Conservation (phyloP, 2,113 vertebrate genomes). For the Crocuta crocuta region DNA sequence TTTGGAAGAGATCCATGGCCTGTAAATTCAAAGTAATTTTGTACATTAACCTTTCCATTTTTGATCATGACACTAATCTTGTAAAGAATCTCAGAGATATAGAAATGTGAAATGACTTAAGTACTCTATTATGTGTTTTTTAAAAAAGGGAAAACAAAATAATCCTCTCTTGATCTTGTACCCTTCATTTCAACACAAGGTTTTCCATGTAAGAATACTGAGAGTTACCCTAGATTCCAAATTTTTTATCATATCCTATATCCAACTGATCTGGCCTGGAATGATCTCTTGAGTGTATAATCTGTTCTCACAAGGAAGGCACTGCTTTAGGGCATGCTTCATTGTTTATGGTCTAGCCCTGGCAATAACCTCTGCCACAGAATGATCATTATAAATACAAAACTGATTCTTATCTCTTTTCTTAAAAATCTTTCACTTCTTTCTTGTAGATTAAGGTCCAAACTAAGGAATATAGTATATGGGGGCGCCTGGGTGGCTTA, state of each 20-base stretch:
- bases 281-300: not conserved
- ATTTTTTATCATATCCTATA: not conserved
- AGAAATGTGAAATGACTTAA: slow-evolving; percentile 46
- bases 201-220: not conserved
- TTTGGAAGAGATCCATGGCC: not conserved
- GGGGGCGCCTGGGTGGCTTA: too few species aligned
- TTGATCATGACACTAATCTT: slow-evolving; percentile 44
- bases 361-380: not conserved
- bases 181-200: not conserved
- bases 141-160: not conserved
- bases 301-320: not conserved
- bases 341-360: not conserved
- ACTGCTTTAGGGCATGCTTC: not conserved
- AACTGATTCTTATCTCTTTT: not conserved
- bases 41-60: not conserved
- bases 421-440: not conserved
- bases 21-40: slow-evolving; percentile 21
- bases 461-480: not conserved
- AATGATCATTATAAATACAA: not conserved
- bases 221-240: not conserved
- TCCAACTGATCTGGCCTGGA: not conserved
- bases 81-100: slow-evolving; percentile 35
- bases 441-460: not conserved
- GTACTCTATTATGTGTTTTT: not conserved
- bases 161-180: not conserved